Evolutionary conservation across 2,888 invertebrate species (phyloP).

Genomic region (Hoplodrina blanda): DNA sequence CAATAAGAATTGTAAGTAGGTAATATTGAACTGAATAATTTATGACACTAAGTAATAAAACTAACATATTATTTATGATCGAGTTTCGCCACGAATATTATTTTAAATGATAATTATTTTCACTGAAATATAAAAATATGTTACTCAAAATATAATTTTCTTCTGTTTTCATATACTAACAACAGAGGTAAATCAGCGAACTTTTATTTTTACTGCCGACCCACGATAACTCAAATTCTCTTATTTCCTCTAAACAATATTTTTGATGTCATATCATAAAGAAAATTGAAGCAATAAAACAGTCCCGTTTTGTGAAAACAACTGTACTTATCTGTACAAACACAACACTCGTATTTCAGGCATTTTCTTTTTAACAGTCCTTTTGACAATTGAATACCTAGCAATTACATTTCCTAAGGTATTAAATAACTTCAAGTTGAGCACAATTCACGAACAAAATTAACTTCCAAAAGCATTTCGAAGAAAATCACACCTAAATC

Average conservation of each 20-base stretch:
- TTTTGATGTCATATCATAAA: conserved; percentile 43
- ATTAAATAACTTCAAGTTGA: conserved; percentile 39
- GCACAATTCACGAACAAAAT: conserved; percentile 36
- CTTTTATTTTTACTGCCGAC: conserved; percentile 30
- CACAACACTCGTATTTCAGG: conserved; percentile 14
- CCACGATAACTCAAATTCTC: conserved; percentile 32
- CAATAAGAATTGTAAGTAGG: conserved; percentile 8
- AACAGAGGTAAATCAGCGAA: conserved; percentile 6
- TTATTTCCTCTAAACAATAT: conserved; percentile 33
- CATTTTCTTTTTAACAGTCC: conserved; percentile 19
- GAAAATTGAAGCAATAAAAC: conserved; percentile 49
- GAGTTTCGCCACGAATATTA: not conserved
- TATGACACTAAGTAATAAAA: conserved; percentile 2
- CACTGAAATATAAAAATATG: not conserved
- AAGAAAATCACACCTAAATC: conserved; percentile 45
- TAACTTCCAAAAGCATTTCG: conserved; percentile 30
- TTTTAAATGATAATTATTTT: conserved; percentile 8
- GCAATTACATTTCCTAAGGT: conserved; percentile 17
- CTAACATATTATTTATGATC: not conserved
- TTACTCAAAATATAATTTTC: conserved; percentile 3
- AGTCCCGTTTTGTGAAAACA: conserved; percentile 27
- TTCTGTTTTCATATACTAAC: conserved; percentile 4
- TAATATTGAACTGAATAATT: not conserved
- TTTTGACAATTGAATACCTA: conserved; percentile 19
- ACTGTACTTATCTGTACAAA: conserved; percentile 20